phyloP scores from a whole-genome alignment of 2,888 invertebrate species.

The Tiphia femorata region DNA sequence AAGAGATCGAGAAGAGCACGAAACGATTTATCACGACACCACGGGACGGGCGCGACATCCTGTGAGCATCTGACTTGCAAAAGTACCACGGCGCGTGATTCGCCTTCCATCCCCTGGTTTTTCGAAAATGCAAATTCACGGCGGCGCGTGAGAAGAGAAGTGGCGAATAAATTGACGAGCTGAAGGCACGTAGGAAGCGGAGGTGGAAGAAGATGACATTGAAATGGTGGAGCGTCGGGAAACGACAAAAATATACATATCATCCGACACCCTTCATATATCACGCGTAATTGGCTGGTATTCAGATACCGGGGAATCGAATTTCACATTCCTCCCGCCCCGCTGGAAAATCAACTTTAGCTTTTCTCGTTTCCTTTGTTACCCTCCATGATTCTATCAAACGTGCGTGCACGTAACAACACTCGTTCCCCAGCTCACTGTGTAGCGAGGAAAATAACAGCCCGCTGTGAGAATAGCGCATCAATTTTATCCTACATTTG shows the following conservation, averaged over 20 bases:
- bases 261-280: slow-evolving; percentile 44
- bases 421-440: too few relatives aligned
- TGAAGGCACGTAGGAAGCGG: slow-evolving; percentile 43
- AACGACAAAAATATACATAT: slow-evolving; percentile 63
- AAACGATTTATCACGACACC: slow-evolving; percentile 46
- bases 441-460: too few relatives aligned
- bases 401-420: too few relatives aligned
- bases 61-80: slow-evolving; percentile 38
- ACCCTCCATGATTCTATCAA: too few relatives aligned
- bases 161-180: slow-evolving; percentile 58
- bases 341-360: too few relatives aligned
- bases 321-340: slow-evolving; percentile 50
- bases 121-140: slow-evolving; percentile 63
- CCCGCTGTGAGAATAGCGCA: too few relatives aligned
- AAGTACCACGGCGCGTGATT: slow-evolving; percentile 13
- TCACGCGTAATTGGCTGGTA: slow-evolving; percentile 62
- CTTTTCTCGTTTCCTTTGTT: too few relatives aligned
- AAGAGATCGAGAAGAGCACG: slow-evolving; percentile 16
- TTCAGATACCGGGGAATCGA: slow-evolving; percentile 63
- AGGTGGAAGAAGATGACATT: slow-evolving; percentile 61
- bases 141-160: slow-evolving; percentile 19
- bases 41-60: slow-evolving; percentile 20
- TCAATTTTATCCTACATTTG: too few relatives aligned
- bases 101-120: slow-evolving; percentile 23
- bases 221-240: slow-evolving; percentile 58